Evolutionary conservation across 1,140 invertebrate genomes (phyloP), one percentile per base, ranked within the genome.

Genomic region (Eciton burchellii): DNA sequence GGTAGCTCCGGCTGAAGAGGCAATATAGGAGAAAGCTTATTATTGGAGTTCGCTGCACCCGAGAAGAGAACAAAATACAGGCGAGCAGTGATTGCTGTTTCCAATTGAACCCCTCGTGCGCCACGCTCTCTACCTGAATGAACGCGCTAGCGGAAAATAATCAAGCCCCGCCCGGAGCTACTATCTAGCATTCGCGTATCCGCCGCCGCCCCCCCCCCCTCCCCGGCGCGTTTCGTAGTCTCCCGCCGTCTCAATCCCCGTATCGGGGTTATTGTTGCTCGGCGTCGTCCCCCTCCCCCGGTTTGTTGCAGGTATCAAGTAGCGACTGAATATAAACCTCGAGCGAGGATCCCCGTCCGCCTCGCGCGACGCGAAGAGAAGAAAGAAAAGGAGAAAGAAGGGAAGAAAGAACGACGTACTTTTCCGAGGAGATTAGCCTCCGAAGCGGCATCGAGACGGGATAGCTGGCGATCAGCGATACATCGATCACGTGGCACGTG

Each of bases 1-100:
- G 84, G 35, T 35, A 35, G 35, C 35, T 35, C 84, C 88, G 83
- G 90, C 88, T 93, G 92, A 93, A 93, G 92, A 94, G 92, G 93
- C 92, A 94, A 94, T 93, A 94, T 93, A 93, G 92, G 92, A 94
- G 93, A 94, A 94, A 94, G 93, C 93, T 94, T 94, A 94, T 94
- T 94, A 94, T 94, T 94, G 93, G 92, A 94, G 93, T 93, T 93
- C 90, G 92, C 93, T 91, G 92, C 90, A 91, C 90, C 88, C 86
- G 89, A 89, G 91, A 91, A 92, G 90, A 92, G 93, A 94, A 93
- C 90, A 93, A 94, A 94, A 94, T 94, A 93, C 93, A 93, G 91
- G 92, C 93, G 90, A 93, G 91, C 93, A 93, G 93, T 94, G 93
- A 94, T 94, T 94, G 93, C 93, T 94, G 92, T 94, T 94, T 94